Base-by-base conservation (phyloP, 2,113 vertebrate species). In the Vireo altiloquus region DNA sequence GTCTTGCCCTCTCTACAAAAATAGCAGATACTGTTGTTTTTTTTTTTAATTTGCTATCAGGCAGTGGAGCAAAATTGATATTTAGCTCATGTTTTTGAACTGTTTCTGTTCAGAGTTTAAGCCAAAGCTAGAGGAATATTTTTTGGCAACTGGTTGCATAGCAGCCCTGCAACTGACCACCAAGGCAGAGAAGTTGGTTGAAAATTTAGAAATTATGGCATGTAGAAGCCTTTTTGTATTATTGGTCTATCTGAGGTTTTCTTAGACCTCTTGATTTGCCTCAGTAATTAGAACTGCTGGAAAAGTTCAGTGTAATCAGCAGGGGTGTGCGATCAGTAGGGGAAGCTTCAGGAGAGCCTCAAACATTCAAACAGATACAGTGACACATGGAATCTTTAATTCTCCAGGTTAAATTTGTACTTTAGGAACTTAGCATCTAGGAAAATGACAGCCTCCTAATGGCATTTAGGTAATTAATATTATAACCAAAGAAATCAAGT, bases 281-380 rank as follows among this genome's bases (percentile, higher is more conserved):
- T n/a, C n/a, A 60, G 19, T n/a, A 46, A 59, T 47, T 37, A 31
- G 31, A 53, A 65, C 35, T 65, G 33, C 59, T 86, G 35, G 49
- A 56, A 85, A 81, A 53, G 49, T 5, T 19, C 3, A n/a, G 6
- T 33, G 8, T n/a, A 40, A 64, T 33, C 16, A 64, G 16, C 53
- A 72, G 22, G 22, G 18, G 31, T 0, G 0, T 25, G 44, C 6
- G 7, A 72, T 69, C 31, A 56, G 30, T 11, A 30, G 9, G 4
- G 2, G 12, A 88, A 79, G 20, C 2, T 82, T 75, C 42, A 44
- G 18, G 35, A 22, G 7, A 87, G 2, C 11, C 22, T 70, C 47
- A 46, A 44, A 57, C 30, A 27, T 74, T 54, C 22, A 44, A 54
- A 66, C 3, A 10, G 14, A 50, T 33, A 8, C 13, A 54, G 33